Percentiles rank a stretch among this genome's conserved stretches.
Evolutionary conservation across 2,113 vertebrate genomes (phyloP).

Genomic region (Microtus oregoni): DNA sequence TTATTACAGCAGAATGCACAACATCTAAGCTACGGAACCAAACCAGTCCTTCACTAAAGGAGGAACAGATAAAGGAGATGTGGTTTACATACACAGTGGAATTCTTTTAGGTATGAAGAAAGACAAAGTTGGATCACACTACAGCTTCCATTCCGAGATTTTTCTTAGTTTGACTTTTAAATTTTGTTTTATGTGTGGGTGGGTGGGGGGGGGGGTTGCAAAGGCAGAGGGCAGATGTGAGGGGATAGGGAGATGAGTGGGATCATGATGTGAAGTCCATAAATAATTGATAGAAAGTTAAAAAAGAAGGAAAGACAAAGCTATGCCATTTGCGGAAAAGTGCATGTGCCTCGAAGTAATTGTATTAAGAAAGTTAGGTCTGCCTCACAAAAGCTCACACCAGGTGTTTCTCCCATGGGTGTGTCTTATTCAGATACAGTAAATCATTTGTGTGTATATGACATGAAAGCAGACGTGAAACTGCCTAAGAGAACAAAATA

Average conservation of each 20-base stretch:
- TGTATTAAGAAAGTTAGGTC: background rate
- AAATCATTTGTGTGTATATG: too few relatives aligned
- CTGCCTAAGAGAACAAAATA: background rate
- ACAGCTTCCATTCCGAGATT: background rate
- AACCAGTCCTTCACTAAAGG: background rate
- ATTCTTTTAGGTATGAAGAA: background rate
- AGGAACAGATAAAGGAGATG: background rate
- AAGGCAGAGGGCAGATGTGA: background rate
- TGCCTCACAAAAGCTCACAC: background rate
- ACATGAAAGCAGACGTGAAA: background rate
- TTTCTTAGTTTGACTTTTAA: background rate
- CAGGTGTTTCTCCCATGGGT: background rate
- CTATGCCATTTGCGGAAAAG: background rate
- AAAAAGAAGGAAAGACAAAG: background rate
- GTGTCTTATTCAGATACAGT: background rate
- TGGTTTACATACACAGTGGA: background rate
- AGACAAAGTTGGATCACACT: background rate
- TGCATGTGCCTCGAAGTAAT: background rate
- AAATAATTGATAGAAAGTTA: background rate
- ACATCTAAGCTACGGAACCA: background rate
- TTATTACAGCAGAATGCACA: background rate
- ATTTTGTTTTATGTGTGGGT: too few relatives aligned
- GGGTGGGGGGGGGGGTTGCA: background rate
- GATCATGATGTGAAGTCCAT: background rate
- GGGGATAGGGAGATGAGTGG: background rate